phyloP scores from a whole-genome alignment of 2,888 invertebrate species.

The Macrosoma leucophasiata region DNA sequence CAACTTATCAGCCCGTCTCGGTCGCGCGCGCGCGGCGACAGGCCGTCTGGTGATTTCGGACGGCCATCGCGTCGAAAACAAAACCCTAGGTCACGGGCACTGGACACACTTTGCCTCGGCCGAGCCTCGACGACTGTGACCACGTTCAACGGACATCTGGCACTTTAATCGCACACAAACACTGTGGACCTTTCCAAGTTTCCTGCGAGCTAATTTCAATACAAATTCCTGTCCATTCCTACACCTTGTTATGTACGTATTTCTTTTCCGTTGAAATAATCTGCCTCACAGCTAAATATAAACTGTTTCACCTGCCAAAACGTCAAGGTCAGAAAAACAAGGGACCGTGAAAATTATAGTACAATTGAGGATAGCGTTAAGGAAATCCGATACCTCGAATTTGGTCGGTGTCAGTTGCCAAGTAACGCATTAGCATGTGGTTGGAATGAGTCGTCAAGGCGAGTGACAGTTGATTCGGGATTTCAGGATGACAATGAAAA shows the following conservation, averaged over 20 bases:
- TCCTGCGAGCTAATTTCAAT: slow-evolving; percentile 26
- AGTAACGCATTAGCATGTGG: slow-evolving; percentile 68
- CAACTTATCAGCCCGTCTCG: slow-evolving; percentile 46
- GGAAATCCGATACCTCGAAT: slow-evolving; percentile 52
- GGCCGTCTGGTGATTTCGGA: slow-evolving; percentile 67
- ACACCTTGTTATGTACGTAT: no score
- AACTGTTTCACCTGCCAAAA: slow-evolving; percentile 9
- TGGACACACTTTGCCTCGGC: slow-evolving; percentile 60
- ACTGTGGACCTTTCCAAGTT: no score
- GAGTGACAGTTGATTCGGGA: slow-evolving; percentile 21
- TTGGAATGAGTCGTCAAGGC: slow-evolving; percentile 48
- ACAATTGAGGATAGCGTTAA: slow-evolving; percentile 36
- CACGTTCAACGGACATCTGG: slow-evolving; percentile 36
- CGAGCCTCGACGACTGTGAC: slow-evolving; percentile 27
- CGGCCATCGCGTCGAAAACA: slow-evolving; percentile 57
- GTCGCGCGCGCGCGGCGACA: slow-evolving; percentile 65
- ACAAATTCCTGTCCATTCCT: slow-evolving; percentile 9
- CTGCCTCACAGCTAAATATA: slow-evolving; percentile 12
- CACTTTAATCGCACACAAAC: slow-evolving; percentile 30
- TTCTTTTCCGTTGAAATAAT: no score
- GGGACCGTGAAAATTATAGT: slow-evolving; percentile 34
- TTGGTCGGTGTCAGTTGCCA: slow-evolving; percentile 55
- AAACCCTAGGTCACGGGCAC: slow-evolving; percentile 65
- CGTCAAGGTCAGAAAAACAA: slow-evolving; percentile 41
- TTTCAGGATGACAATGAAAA: no score